Evolutionary conservation across 2,113 vertebrate genomes (phyloP).

Genomic region (Pollachius pollachius): DNA sequence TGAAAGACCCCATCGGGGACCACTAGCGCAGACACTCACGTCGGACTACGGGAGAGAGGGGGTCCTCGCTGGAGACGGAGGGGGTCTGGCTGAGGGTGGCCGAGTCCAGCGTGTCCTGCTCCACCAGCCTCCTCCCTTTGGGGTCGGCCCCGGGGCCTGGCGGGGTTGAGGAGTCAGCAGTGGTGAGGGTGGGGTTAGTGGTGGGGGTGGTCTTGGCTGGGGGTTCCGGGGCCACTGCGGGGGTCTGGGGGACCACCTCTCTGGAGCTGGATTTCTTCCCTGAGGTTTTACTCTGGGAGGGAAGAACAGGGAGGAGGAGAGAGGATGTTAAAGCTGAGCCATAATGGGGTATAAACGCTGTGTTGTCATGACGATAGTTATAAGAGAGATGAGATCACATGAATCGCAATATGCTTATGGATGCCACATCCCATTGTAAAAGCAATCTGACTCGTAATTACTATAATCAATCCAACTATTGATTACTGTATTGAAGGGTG

Average conservation of each 20-base stretch:
- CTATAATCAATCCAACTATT: no score
- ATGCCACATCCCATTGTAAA: no score
- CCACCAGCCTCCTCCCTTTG: slow-evolving; percentile 50
- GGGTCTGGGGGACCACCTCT: slow-evolving; percentile 29
- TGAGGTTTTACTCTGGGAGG: slow-evolving; percentile 44
- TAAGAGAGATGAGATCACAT: no score
- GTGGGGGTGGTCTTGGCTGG: no score
- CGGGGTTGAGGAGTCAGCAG: slow-evolving; percentile 2
- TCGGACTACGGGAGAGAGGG: slow-evolving; percentile 63
- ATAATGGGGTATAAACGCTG: no score
- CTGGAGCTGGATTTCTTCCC: slow-evolving; percentile 44
- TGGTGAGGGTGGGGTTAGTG: slow-evolving; percentile 1
- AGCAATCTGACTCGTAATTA: no score
- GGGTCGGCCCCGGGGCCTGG: slow-evolving; percentile 30
- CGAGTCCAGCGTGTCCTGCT: slow-evolving; percentile 72
- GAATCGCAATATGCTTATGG: no score
- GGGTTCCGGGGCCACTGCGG: slow-evolving; percentile 11
- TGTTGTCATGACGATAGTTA: no score
- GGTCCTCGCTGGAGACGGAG: slow-evolving; percentile 71
- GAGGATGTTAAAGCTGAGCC: no score
- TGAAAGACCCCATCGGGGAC: no score
- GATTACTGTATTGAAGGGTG: no score
- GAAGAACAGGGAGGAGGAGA: neutral
- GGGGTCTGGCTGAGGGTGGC: slow-evolving; percentile 68
- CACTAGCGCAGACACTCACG: slow-evolving; percentile 42